Evolutionary conservation across 2,888 invertebrate species (phyloP).

Genomic region (Tachystola acroxantha): DNA sequence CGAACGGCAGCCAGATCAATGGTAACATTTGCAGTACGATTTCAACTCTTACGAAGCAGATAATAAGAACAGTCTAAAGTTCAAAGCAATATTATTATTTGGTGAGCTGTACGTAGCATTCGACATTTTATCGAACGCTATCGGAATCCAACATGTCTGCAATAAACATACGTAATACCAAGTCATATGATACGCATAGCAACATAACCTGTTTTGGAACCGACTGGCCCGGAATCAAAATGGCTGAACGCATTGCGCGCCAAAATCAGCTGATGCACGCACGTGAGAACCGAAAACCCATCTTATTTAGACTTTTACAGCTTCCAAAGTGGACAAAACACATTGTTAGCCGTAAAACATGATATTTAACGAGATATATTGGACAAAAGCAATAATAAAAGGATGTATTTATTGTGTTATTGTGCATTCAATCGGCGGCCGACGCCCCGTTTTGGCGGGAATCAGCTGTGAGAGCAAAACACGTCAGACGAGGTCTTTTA

Average conservation of each 20-base stretch:
- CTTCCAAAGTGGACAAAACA: slow-evolving; percentile 11
- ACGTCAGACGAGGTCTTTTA: slow-evolving; percentile 18
- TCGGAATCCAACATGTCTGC: too few relatives aligned
- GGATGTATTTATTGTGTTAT: slow-evolving; percentile 15
- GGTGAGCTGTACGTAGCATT: too few relatives aligned
- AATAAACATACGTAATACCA: slow-evolving; percentile 2
- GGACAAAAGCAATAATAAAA: slow-evolving; percentile 23
- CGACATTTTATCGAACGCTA: too few relatives aligned
- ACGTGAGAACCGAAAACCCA: slow-evolving; percentile 18
- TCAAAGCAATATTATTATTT: too few relatives aligned
- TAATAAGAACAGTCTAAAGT: too few relatives aligned
- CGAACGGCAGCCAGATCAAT: too few relatives aligned
- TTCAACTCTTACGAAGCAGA: too few relatives aligned
- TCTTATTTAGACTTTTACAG: slow-evolving; percentile 9
- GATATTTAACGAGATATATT: slow-evolving; percentile 24
- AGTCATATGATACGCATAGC: slow-evolving; percentile 12
- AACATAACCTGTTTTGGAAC: slow-evolving; percentile 19
- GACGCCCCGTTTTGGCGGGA: slow-evolving; percentile 21
- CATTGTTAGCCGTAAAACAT: slow-evolving; percentile 24
- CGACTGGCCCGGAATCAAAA: slow-evolving; percentile 15
- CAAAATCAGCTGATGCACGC: slow-evolving; percentile 31
- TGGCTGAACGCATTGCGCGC: slow-evolving; percentile 23
- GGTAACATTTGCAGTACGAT: too few relatives aligned
- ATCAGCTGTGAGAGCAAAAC: slow-evolving; percentile 25
- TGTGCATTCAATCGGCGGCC: slow-evolving; percentile 1